phyloP scores from a whole-genome alignment of 2,113 vertebrate species.

The Theristicus caerulescens region DNA sequence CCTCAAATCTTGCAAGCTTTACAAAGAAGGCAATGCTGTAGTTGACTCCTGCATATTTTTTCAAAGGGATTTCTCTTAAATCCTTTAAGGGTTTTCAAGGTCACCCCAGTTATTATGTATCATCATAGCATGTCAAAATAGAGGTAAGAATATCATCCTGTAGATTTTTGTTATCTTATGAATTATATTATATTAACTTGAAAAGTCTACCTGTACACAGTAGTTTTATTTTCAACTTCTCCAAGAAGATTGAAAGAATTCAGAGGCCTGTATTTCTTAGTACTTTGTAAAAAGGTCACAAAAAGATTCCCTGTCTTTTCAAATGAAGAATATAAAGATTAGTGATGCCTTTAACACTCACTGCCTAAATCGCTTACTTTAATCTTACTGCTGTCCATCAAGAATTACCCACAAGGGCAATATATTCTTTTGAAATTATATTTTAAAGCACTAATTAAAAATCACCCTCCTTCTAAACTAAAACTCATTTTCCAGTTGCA shows the following conservation, averaged over 20 bases:
- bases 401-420: neutral
- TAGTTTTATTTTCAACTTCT: neutral
- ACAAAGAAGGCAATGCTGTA: neutral
- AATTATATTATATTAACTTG: neutral
- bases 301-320: neutral
- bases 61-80: neutral
- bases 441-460: conserved; percentile 7
- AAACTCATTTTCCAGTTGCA: neutral
- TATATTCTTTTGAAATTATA: neutral
- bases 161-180: neutral
- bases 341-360: neutral
- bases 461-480: neutral
- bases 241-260: neutral
- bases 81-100: neutral
- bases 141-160: neutral
- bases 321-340: neutral
- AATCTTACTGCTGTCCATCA: neutral
- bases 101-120: neutral
- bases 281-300: neutral
- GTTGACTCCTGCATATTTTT: neutral
- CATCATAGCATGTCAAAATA: neutral
- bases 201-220: neutral
- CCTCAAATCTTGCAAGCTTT: neutral
- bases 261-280: neutral
- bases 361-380: neutral